These are phyloP conservation scores for Diorhabda sublineata DNA, from an alignment of 1,140 invertebrate genomes.

Conservation along the genomic window DNA sequence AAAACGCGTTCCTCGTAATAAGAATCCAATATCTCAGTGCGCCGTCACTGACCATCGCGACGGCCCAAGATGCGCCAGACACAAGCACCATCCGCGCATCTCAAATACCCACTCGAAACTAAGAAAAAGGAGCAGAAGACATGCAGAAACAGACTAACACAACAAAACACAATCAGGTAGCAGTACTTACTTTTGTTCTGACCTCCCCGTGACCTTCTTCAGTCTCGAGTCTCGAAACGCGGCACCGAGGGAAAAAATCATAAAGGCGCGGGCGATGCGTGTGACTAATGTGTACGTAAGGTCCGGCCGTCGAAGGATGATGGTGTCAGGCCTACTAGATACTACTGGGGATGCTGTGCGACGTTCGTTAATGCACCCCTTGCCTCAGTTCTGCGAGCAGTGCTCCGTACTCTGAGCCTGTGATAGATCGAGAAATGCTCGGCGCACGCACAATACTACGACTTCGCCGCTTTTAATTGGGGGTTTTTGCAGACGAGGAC, in stretches of 20 bases:
- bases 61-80: background rate
- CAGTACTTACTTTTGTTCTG: slow-evolving; percentile 1
- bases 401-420: slow-evolving; percentile 44
- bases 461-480: slow-evolving; percentile 47
- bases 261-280: background rate
- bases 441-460: slow-evolving; percentile 48
- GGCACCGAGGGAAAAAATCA: background rate
- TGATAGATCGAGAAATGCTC: slow-evolving; percentile 48
- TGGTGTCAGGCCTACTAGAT: background rate
- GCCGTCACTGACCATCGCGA: background rate
- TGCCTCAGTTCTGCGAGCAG: background rate
- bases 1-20: no score
- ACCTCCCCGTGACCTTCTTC: background rate
- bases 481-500: slow-evolving; percentile 43
- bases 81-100: background rate
- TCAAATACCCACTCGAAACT: background rate
- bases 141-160: background rate
- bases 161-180: slow-evolving; percentile 1
- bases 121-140: background rate
- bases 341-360: slow-evolving; percentile 1
- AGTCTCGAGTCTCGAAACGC: background rate
- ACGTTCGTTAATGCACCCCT: background rate
- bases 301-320: background rate
- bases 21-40: no score
- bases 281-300: background rate